phyloP scores from a whole-genome alignment of 2,888 invertebrate species.

The Netelia fuscicornis region DNA sequence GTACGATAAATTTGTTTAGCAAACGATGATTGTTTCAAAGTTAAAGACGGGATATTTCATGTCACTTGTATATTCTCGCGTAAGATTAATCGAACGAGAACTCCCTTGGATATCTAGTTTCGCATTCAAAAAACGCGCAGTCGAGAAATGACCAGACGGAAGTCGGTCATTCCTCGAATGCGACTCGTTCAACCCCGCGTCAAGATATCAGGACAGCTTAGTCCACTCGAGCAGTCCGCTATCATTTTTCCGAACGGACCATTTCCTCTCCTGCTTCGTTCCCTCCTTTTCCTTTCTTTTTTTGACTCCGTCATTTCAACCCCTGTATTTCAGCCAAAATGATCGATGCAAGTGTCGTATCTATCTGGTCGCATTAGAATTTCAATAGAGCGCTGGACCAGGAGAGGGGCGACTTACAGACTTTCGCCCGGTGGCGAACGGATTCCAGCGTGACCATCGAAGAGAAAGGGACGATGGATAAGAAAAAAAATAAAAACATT shows the following conservation, averaged over 20 bases:
- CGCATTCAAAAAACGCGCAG: constrained; percentile 43
- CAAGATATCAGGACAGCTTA: constrained; percentile 33
- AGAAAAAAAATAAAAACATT: constrained; percentile 48
- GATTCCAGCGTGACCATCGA: constrained; percentile 28
- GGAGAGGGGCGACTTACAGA: constrained; percentile 2
- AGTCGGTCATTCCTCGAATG: constrained; percentile 49
- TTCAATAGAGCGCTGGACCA: constrained; percentile 62
- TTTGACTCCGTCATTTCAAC: constrained; percentile 22
- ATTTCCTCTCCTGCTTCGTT: constrained; percentile 49
- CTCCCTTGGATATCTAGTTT: constrained; percentile 14
- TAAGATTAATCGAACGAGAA: constrained; percentile 30
- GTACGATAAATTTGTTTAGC: background rate
- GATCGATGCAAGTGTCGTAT: constrained; percentile 64
- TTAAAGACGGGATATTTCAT: background rate
- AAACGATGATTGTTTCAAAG: background rate
- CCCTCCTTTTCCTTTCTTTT: background rate
- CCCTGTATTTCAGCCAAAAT: constrained; percentile 58
- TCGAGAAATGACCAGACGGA: constrained; percentile 53
- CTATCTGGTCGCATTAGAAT: constrained; percentile 70
- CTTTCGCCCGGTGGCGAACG: constrained; percentile 36
- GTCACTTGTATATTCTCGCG: background rate
- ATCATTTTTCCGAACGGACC: constrained; percentile 63
- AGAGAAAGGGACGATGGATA: constrained; percentile 19
- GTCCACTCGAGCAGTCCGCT: constrained; percentile 57
- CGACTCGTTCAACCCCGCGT: background rate